Evolutionary conservation across 2,888 invertebrate species (phyloP).

Genomic region (Pediacus dermestoides): DNA sequence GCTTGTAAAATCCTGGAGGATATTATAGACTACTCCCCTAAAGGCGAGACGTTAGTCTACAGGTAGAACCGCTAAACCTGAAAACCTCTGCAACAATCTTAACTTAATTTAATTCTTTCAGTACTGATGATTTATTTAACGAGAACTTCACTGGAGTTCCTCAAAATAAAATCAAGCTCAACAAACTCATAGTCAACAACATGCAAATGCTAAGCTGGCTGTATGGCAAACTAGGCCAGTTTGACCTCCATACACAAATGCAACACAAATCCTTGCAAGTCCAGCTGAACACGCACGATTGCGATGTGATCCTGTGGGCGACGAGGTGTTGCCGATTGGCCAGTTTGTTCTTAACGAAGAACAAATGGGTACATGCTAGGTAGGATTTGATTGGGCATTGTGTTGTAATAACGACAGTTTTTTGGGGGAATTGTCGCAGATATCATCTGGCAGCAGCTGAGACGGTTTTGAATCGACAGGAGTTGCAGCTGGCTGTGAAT

Average conservation of each 20-base stretch:
- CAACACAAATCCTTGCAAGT: slow-evolving; percentile 57
- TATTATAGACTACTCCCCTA: slow-evolving; percentile 43
- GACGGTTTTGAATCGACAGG: slow-evolving; percentile 56
- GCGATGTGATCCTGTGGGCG: slow-evolving; percentile 59
- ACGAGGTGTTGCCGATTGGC: slow-evolving; percentile 54
- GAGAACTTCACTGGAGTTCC: slow-evolving; percentile 26
- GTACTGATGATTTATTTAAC: slow-evolving; percentile 56
- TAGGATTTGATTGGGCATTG: slow-evolving; percentile 19
- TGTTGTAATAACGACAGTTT: too few species aligned
- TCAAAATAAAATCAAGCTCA: slow-evolving; percentile 52
- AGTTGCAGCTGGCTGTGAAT: slow-evolving; percentile 47
- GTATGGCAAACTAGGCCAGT: slow-evolving; percentile 55
- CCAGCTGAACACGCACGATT: slow-evolving; percentile 57
- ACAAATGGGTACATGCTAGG: slow-evolving; percentile 38
- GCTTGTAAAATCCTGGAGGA: slow-evolving; percentile 54
- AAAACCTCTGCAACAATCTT: background rate
- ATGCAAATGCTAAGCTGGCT: slow-evolving; percentile 61
- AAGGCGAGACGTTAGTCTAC: slow-evolving; percentile 34
- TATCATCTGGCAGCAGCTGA: slow-evolving; percentile 65
- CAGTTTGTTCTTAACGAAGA: slow-evolving; percentile 41
- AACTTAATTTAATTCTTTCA: slow-evolving; percentile 20
- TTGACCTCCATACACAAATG: slow-evolving; percentile 54
- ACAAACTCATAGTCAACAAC: slow-evolving; percentile 59
- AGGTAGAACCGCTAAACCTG: slow-evolving; percentile 25
- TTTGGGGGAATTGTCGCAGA: too few species aligned